phyloP scores from a whole-genome alignment of 2,113 vertebrate genomes.

The Stegostoma tigrinum region DNA sequence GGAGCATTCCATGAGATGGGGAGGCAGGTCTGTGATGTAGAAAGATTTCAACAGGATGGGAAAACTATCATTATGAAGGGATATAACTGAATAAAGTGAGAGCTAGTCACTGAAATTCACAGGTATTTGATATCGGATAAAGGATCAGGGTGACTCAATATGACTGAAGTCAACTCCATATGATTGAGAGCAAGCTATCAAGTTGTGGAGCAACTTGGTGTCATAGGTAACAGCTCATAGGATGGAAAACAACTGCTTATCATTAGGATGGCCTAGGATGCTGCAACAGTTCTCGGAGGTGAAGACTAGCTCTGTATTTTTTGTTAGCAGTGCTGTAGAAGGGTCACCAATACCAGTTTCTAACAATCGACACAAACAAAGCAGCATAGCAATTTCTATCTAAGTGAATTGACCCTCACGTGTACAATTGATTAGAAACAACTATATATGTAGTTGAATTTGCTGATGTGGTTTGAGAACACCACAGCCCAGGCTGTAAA shows the following conservation, averaged over 20 bases:
- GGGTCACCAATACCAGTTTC: neutral
- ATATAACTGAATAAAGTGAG: neutral
- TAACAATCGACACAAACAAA: neutral
- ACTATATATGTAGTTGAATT: neutral
- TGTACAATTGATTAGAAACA: neutral
- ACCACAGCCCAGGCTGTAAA: neutral
- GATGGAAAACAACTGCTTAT: neutral
- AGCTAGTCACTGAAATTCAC: neutral
- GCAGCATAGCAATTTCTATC: neutral
- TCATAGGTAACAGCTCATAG: neutral
- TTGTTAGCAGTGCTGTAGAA: neutral
- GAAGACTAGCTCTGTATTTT: neutral
- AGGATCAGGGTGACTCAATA: neutral
- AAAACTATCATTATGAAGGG: neutral
- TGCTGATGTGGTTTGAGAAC: neutral
- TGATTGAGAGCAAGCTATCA: neutral
- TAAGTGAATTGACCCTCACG: neutral
- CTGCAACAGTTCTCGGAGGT: neutral
- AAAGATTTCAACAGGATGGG: neutral
- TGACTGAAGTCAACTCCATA: neutral
- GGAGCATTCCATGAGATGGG: neutral
- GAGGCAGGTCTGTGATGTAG: neutral
- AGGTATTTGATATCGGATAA: neutral
- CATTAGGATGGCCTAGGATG: neutral
- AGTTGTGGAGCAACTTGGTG: neutral